Base-by-base conservation (phyloP, 2,113 vertebrate genomes). In the Hippoglossus stenolepis region DNA sequence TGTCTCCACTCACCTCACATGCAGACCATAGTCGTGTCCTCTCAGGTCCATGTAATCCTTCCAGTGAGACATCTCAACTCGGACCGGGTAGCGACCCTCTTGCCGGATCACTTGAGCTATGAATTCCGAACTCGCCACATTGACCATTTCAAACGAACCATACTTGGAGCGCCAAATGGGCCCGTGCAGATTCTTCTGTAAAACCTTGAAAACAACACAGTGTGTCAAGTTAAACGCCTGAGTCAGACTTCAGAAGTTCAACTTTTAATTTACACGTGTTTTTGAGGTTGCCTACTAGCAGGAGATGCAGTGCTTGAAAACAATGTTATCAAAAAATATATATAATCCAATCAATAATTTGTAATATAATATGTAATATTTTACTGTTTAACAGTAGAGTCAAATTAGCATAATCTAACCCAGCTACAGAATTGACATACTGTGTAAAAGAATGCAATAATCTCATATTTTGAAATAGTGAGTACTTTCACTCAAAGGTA, bases 141-240 rank as follows among this genome's bases (percentile, higher is more conserved):
- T 95, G n/a, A 96, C 73, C 0, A 96, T 43, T 43, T 43, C 40
- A 5, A 38, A 92, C 91, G 0, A 90, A 90, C 95, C 95, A 2
- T 95, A 94, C 38, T 31, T 87, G 23, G 93, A 93, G 23, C 91
- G 93, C 95, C 95, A 96, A 38, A 96, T 94, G 1, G 95, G 93
- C 0, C 95, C 95, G 1, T 94, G 95, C 6, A 91, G 70, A 0
- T 45, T 82, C 73, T 79, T 93, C 74, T 95, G 92, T 13, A 93
- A 18, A 5, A 89, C 80, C 95, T 95, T 20, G 4, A 66, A 58
- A 28, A 61, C 9, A 20, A 67, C 1, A 4, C 43, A 64, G 2
- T 0, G 11, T 0, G 53, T 20, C 0, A 35, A 35, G 10, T 8
- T 1, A 5, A 62, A 62, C 2, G 6, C 31, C 11, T 12, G 7